Evolutionary conservation across 2,888 invertebrate genomes (phyloP), one percentile per base, ranked within the genome.

Genomic region (Pandemis corylana): DNA sequence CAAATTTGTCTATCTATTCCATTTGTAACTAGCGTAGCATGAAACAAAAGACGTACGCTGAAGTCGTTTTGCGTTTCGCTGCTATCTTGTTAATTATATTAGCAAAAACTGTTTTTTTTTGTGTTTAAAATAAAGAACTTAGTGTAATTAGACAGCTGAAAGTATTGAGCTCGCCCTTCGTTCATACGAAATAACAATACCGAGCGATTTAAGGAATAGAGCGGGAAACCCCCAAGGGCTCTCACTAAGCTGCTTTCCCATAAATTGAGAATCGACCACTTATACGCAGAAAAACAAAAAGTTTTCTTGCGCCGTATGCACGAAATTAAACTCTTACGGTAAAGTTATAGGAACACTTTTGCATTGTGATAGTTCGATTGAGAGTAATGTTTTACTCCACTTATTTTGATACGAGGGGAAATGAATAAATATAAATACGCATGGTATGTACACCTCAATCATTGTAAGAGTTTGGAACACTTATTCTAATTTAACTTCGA

Each of bases 251-350:
- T 87, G 81, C 82, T 82, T 85, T 84, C 87, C 86, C 85, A 90
- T 90, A 90, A 89, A 90, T 90, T 88, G 82, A 83, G 84, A 88
- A 90, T 90, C 88, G 89, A 89, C 86, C 87, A 86, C 87, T 87
- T 88, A 85, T 82, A 81, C 81, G 81, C 76, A 80, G 83, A 85
- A 88, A 87, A 85, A 79, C 78, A 77, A 69, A 80, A 84, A 85
- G 85, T 84, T 53, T 81, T 75, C 46, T 15, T 59, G 61, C 20
- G 20, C 5, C 41, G 7, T 61, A 46, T 68, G 71, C 72, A 71
- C 71, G 69, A 87, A 83, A 83, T 78, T 77, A 72, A 67, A 80
- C 84, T 81, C 81, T 86, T 82, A 76, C 12, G 4, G 15, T 13
- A 70, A 42, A n/a, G 13, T 0, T 1, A 70, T 83, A 83, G 81